Base-by-base conservation (phyloP, 1,140 invertebrate genomes). In the Saccostrea cuccullata region DNA sequence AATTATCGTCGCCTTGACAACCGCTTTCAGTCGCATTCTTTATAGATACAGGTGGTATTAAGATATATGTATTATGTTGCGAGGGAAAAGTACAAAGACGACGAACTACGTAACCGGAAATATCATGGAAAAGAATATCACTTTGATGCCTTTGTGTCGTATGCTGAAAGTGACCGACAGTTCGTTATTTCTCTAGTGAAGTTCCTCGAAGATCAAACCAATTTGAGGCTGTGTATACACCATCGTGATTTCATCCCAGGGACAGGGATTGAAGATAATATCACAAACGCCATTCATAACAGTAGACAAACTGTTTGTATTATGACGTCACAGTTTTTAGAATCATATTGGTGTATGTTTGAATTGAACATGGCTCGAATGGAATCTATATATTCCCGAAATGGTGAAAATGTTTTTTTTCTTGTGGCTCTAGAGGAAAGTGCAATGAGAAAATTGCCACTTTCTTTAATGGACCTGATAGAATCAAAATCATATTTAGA, bases 261-360 rank as follows among this genome's bases (percentile, higher is more conserved):
- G 20, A 88, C 87, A 12, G 89, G 87, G 20, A 96, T 97, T 86
- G 96, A 96, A 0, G 96, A 96, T 91, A 96, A 96, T 88, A 96
- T 97, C 84, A 92, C 96, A 30, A 95, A 95, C 73, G 96, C 96
- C 89, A 96, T 97, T 60, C 95, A 96, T 36, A 95, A 95, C 73
- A 96, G 96, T 92, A 55, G 82, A 56, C 40, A 96, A 93, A 96
- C 96, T 36, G 93, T 97, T 73, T 92, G 97, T 30, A 92, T 97
- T 30, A 95, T 97, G 64, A 96, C 96, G 88, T 95, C 96, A 91
- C 94, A 95, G 64, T 97, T 96, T 91, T 95, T 96, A 0, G 95
- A 95, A 89, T 97, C 96, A n/a, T 95, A 96, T 47, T 97, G 96
- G 96, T 97, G 96, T 91, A 90, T 95, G 70, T 97, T 96, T 96